Evolutionary conservation across 2,888 invertebrate genomes (phyloP), one percentile per base, ranked within the genome.

Genomic region (Acholoe squamosa): DNA sequence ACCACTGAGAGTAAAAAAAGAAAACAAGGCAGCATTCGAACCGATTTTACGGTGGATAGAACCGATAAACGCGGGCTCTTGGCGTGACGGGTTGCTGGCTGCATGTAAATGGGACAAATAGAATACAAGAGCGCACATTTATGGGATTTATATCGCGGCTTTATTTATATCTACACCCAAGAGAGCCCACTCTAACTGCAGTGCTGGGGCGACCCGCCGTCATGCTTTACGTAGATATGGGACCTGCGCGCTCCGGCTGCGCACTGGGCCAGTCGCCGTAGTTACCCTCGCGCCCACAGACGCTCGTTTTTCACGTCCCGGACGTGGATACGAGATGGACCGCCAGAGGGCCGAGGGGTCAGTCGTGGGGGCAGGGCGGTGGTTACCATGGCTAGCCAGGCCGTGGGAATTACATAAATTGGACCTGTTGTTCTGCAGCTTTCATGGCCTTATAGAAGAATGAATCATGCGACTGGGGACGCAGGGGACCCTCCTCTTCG

Each of bases 331-430:
- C 12, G n/a, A 61, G 61, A 61, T 61, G 61, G 19, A 61, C 61
- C 61, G 61, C 61, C 61, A 61, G 61, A n/a, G 61, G 61, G 61
- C 54, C 19, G 61, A 3, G 61, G 61, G 61, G 61, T 61, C 61
- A 61, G n/a, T 19, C 61, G 1, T 1, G 61, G 61, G n/a, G 61
- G 61, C 61, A 14, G 61, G 61, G 19, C 14, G 61, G 7, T 61
- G 61, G 61, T 61, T 61, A 61, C 61, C 61, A 61, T n/a, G n/a
- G 61, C 19, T 0, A 61, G 61, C 61, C 61, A 0, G 61, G 61
- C 61, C n/a, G 19, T 71, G 71, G 80, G 80, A 80, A 80, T 80
- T 80, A 19, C 80, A 33, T 80, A 80, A 43, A 80, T 80, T 80
- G 43, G 25, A 80, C 5, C 80, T 80, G 80, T 80, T 80, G 80